phyloP scores from a whole-genome alignment of 2,113 vertebrate genomes.

The Phyllopteryx taeniolatus region DNA sequence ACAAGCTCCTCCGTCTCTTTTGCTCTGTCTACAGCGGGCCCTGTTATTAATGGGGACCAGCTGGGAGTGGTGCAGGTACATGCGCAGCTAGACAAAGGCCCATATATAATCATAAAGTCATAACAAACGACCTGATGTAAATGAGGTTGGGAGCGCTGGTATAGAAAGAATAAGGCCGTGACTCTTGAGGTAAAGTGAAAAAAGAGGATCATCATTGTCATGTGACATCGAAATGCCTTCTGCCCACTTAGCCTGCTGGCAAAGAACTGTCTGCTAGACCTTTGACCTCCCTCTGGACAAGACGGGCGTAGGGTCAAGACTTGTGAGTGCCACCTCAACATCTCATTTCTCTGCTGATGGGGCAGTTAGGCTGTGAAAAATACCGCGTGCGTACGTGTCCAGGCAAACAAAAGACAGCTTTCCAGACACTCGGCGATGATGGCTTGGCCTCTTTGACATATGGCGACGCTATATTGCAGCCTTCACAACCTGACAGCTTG shows the following conservation, averaged over 20 bases:
- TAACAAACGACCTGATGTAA: conserved; percentile 81
- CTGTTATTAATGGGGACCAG: conserved; percentile 82
- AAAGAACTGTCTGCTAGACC: conserved; percentile 37
- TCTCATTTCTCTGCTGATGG: conserved; percentile 61
- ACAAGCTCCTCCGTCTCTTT: conserved; percentile 74
- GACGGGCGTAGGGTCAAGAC: conserved; percentile 54
- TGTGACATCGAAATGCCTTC: conserved; percentile 38
- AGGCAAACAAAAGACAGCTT: conserved; percentile 52
- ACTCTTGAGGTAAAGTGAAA: conserved; percentile 18
- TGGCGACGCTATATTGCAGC: conserved; percentile 9
- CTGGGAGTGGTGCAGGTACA: conserved; percentile 79
- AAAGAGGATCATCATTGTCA: conserved; percentile 32
- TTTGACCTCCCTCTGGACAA: conserved; percentile 46
- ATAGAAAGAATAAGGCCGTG: conserved; percentile 48
- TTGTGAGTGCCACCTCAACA: conserved; percentile 45
- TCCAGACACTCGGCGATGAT: conserved; percentile 5
- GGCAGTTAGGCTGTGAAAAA: conserved; percentile 61
- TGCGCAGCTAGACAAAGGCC: conserved; percentile 77
- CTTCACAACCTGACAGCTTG: background rate
- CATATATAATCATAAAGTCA: conserved; percentile 81
- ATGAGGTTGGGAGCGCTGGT: conserved; percentile 62
- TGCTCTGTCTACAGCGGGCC: conserved; percentile 60
- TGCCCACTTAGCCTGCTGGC: conserved; percentile 34
- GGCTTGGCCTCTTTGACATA: conserved; percentile 39
- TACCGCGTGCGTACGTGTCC: conserved; percentile 31